A percentile compares a stretch with the other conserved stretches of the same genome.
phyloP scores from a whole-genome alignment of 2,113 vertebrate genomes.

The Reinhardtius hippoglossoides region DNA sequence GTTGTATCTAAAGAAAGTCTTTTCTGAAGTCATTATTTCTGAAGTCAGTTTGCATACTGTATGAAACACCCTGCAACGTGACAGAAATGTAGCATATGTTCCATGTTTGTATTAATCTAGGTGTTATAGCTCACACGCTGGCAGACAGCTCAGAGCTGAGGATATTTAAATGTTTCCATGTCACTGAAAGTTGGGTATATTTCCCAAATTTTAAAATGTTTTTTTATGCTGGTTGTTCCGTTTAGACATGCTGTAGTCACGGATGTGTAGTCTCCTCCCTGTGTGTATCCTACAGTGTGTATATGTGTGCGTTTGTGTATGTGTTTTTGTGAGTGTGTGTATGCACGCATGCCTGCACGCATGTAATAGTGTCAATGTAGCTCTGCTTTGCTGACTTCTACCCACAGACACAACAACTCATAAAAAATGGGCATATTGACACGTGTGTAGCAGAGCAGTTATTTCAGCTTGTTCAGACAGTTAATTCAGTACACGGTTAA shows the following conservation, averaged over 20 bases:
- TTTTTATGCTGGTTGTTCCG: not conserved
- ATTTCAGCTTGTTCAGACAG: constrained; percentile 58
- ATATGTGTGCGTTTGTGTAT: not conserved
- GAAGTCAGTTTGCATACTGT: not conserved
- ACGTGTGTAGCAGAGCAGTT: constrained; percentile 37
- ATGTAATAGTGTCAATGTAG: constrained; percentile 16
- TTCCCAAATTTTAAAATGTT: not conserved
- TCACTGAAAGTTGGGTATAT: not conserved
- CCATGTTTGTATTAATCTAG: too few relatives aligned
- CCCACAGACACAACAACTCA: constrained; percentile 32
- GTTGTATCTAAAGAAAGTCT: not conserved
- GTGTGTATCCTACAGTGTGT: not conserved
- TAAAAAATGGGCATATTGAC: constrained; percentile 35
- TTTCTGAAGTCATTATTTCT: not conserved
- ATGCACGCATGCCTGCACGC: constrained; percentile 35
- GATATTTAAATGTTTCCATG: not conserved
- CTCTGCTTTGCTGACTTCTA: constrained; percentile 12
- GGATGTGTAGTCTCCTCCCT: not conserved
- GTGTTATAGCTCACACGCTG: not conserved
- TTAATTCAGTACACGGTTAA: constrained; percentile 63
- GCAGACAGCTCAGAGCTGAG: not conserved
- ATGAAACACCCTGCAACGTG: too few relatives aligned
- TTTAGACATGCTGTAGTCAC: too few relatives aligned
- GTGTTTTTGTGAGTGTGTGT: constrained; percentile 17
- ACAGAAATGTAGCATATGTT: too few relatives aligned